Percentiles rank a stretch among this genome's conserved stretches.
Evolutionary conservation across 2,888 invertebrate species (phyloP).

Genomic region (Hedya salicella): DNA sequence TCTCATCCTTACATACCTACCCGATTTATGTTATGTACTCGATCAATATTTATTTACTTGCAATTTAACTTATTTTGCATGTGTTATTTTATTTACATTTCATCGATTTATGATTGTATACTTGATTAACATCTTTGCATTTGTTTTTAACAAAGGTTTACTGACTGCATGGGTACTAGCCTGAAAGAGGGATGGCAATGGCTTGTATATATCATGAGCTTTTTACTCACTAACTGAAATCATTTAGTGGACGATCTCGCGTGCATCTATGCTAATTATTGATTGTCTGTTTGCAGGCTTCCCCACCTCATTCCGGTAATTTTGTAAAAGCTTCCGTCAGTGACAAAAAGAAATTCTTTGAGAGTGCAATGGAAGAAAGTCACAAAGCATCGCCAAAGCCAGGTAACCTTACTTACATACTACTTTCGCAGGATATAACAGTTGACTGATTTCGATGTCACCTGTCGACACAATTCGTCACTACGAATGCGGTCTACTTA

Average conservation of each 20-base stretch:
- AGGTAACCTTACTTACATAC: conserved; percentile 82
- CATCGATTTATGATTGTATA: conserved; percentile 51
- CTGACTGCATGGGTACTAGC: conserved; percentile 79
- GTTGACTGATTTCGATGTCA: too few species aligned
- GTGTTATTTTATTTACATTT: conserved; percentile 67
- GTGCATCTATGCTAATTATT: neutral
- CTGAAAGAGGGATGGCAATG: conserved; percentile 72
- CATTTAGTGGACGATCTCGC: conserved; percentile 33
- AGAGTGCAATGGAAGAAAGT: conserved; percentile 97
- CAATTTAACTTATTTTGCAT: conserved; percentile 82
- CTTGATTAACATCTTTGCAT: conserved; percentile 61
- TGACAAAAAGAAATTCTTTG: conserved; percentile 97
- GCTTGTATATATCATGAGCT: conserved; percentile 80
- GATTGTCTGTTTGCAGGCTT: conserved; percentile 71
- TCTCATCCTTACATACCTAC: conserved; percentile 69
- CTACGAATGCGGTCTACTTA: too few species aligned
- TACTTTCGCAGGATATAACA: too few species aligned
- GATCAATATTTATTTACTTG: conserved; percentile 70
- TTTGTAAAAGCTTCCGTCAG: conserved; percentile 94
- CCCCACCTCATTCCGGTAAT: conserved; percentile 89
- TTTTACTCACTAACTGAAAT: conserved; percentile 66
- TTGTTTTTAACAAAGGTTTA: conserved; percentile 59
- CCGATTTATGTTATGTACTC: conserved; percentile 71
- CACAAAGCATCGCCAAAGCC: conserved; percentile 93
- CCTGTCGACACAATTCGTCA: too few species aligned